Evolutionary conservation across 2,797 vertebrate species (phyloP).

Genomic region (Pteronotus mesoamericanus): DNA sequence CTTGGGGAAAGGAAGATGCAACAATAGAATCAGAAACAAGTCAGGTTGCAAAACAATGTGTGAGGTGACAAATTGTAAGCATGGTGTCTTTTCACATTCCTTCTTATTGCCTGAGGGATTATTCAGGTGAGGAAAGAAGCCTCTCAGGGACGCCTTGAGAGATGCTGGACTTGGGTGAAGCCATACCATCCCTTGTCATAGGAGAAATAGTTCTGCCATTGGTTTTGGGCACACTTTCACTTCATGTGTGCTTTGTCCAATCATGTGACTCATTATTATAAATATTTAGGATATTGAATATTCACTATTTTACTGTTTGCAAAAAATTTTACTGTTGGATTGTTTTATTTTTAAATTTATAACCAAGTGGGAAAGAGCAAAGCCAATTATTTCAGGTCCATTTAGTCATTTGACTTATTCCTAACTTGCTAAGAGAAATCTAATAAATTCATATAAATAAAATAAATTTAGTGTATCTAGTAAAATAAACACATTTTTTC

Average conservation of each 20-base stretch:
- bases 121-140: background rate
- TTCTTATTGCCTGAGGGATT: background rate
- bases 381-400: background rate
- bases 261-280: background rate
- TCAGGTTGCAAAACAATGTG: background rate
- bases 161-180: background rate
- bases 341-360: background rate
- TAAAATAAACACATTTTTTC: background rate
- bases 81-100: background rate
- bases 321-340: background rate
- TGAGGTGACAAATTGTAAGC: background rate
- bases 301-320: background rate
- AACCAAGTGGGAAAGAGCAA: background rate
- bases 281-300: background rate
- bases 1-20: constrained; percentile 1
- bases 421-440: background rate
- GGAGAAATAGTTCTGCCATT: background rate
- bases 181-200: too few species aligned
- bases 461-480: background rate
- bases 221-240: background rate
- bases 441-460: background rate
- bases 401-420: background rate
- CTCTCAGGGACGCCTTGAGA: background rate
- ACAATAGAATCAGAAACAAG: background rate
- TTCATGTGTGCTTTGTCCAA: background rate